Evolutionary conservation across 2,888 invertebrate species (phyloP), one percentile per base, ranked within the genome.

Genomic region (Eubasilissa splendida): DNA sequence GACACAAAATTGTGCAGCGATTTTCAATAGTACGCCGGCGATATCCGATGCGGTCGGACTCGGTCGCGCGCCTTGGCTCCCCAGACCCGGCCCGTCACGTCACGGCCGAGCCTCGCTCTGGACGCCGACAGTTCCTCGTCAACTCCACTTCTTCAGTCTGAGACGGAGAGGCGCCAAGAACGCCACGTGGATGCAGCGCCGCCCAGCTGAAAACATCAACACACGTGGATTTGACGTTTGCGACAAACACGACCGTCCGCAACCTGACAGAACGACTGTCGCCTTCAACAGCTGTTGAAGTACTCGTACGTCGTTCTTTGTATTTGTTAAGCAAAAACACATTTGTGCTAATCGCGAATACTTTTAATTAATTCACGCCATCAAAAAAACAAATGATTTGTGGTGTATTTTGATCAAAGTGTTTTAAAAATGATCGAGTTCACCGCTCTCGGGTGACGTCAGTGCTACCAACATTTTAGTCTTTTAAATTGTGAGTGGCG

Each of bases 161-260:
- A 90, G 89, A 89, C 88, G 84, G 86, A 86, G 86, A 86, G 89
- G 88, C 88, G 88, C 87, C 88, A 85, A 85, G 86, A 85, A 85
- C 82, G 59, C 52, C 59, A 77, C 74, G 58, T 56, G 74, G 31
- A 60, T 53, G 53, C 59, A 42, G 58, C 66, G 60, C 76, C 59
- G 74, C 54, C 50, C 53, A 63, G 42, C 68, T 59, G 42, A 56
- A 42, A 66, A 77, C 77, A 54, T 22, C 66, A 66, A 71, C 68
- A 68, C 77, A 77, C 77, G 77, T 77, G 77, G 77, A 59, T 52
- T 59, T 71, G 77, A 77, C 77, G 70, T 58, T 68, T 52, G 52
- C 53, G 53, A 52, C 42, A 42, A 42, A 52, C n/a, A 12, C 52
- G 33, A 52, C 52, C 66, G 50, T 22, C 31, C 22, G 31, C 1